Conservation (phyloP, 2,113 vertebrate species). For the Solea senegalensis region DNA sequence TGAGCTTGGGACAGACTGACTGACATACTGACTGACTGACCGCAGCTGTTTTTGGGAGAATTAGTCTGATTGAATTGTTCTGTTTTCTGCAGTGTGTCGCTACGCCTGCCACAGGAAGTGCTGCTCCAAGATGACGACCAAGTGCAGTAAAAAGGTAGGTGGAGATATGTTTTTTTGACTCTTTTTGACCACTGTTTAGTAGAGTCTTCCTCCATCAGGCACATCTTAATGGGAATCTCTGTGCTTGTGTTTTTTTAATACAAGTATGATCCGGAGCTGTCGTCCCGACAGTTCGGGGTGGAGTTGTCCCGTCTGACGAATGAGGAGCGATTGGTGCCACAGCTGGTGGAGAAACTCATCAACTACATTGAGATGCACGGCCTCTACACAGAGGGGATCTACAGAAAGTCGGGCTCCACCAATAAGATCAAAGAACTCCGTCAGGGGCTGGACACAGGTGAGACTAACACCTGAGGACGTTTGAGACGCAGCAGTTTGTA, state of each 20-base stretch:
- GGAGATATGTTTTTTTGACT: background rate
- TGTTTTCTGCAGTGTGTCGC: slow-evolving; percentile 87
- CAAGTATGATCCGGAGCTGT: slow-evolving; percentile 92
- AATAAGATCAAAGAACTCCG: slow-evolving; percentile 98
- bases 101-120: slow-evolving; percentile 98
- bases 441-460: slow-evolving; percentile 92
- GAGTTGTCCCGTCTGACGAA: slow-evolving; percentile 93
- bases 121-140: slow-evolving; percentile 91
- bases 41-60: background rate
- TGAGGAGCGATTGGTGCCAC: slow-evolving; percentile 90
- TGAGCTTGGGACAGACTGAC: too few species aligned
- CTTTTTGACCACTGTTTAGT: background rate
- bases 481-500: too few species aligned
- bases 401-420: slow-evolving; percentile 95
- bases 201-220: too few species aligned
- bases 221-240: background rate
- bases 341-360: slow-evolving; percentile 95
- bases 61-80: slow-evolving; percentile 27
- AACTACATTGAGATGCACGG: slow-evolving; percentile 99
- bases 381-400: slow-evolving; percentile 97
- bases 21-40: background rate
- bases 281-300: slow-evolving; percentile 90
- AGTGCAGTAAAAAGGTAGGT: slow-evolving; percentile 96
- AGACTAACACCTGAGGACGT: background rate
- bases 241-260: background rate